Percentiles rank a stretch among this genome's conserved stretches.
These are phyloP conservation scores for Erinaceus europaeus DNA, from an alignment of 2,113 vertebrate species.

Conservation along the genomic window DNA sequence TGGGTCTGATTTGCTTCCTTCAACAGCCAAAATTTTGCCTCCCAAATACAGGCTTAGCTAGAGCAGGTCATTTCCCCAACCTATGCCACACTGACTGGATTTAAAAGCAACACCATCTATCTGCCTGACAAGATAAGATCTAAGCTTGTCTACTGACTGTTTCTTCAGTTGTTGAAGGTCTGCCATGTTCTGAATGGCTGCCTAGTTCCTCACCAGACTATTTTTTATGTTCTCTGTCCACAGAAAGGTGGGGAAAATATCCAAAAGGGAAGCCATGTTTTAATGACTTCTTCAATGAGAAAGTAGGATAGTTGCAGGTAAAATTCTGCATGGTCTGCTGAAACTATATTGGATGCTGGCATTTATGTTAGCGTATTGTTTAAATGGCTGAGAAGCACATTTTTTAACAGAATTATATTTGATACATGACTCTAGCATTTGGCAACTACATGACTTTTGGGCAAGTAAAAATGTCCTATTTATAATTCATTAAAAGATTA, in stretches of 20 bases:
- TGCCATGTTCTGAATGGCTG: neutral
- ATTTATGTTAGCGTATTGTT: neutral
- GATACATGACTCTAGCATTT: neutral
- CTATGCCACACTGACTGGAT: neutral
- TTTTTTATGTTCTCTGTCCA: neutral
- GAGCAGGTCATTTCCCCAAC: neutral
- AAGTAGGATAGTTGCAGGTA: neutral
- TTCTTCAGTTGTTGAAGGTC: neutral
- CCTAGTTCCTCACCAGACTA: neutral
- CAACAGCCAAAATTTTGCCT: neutral
- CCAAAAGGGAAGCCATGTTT: neutral
- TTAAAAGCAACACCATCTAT: neutral
- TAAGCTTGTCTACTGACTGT: neutral
- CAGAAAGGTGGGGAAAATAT: neutral
- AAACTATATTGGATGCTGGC: neutral
- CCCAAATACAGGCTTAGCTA: neutral
- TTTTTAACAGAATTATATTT: neutral
- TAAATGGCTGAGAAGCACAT: neutral
- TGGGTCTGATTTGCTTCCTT: neutral
- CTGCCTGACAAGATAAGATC: neutral
- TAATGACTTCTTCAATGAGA: neutral
- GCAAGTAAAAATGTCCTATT: neutral
- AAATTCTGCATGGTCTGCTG: neutral
- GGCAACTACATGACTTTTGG: neutral
- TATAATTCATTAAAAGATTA: neutral